Evolutionary conservation across 35 echinoderm and acorn worm genomes (phyloP), one percentile per base, ranked within the genome.

Genomic region (Amphiura filiformis): DNA sequence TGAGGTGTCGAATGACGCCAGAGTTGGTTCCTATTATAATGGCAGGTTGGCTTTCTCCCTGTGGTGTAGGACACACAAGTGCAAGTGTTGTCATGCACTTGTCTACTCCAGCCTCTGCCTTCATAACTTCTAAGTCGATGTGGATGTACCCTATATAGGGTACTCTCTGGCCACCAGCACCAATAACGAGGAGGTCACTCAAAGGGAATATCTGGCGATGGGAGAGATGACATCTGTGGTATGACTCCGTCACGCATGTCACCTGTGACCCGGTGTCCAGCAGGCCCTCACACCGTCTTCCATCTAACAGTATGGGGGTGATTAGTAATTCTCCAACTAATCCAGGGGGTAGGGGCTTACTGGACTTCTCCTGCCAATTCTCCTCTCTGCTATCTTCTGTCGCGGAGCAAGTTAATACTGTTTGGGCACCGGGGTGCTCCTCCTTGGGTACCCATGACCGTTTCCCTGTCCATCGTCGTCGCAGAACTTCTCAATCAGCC

Each of bases 221-320:
- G 35, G 77, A 28, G 12, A 92, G 61, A 39, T 76, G 33, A 7
- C 20, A 28, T 20, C 17, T 18, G 40, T 70, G 61, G 56, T 83
- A 84, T 0, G 0, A 35, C 28, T 64, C 33, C 1, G 84, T 31
- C 20, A 92, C 38, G 37, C 90, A 92, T 20, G 85, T 87, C 28
- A 92, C 90, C 38, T 92, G 85, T 26, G 78, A 92, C 31, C 90
- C 90, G 30, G 84, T 87, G 41, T 92, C 90, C 34, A 92, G 90
- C 26, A 88, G 42, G 23, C 85, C 39, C 20, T 81, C 18, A 35
- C 49, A 37, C 22, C 0, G 35, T 17, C 88, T 30, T 15, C 90
- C 90, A 76, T 92, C 90, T 36, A 91, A 65, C 33, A 70, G 23
- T 3, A 87, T 84, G 33, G 38, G n/a, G 22, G 89, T 86, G 52